Evolutionary conservation across 2,888 invertebrate species (phyloP).

Genomic region (Sinhomidia bicolor): DNA sequence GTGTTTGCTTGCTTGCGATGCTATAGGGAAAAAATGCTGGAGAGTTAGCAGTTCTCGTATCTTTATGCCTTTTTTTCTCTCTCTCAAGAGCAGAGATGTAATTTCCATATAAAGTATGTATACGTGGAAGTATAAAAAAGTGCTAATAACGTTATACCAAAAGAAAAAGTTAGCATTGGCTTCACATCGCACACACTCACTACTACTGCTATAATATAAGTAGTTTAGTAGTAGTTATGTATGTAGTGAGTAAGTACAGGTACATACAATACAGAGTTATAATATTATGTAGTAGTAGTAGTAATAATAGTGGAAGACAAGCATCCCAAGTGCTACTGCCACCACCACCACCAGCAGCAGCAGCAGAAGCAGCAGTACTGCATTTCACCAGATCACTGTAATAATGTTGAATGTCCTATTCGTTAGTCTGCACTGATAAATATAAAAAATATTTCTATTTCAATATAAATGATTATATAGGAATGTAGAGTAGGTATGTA

Average conservation of each 20-base stretch:
- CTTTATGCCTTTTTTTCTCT: not conserved
- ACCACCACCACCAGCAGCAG: slow-evolving; percentile 12
- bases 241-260: not conserved
- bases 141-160: slow-evolving; percentile 36
- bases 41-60: not conserved
- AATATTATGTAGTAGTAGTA: not conserved
- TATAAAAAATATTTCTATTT: slow-evolving; percentile 19
- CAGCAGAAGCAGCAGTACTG: too few relatives aligned
- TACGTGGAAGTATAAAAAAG: not conserved
- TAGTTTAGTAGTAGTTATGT: not conserved
- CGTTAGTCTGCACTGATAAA: slow-evolving; percentile 44
- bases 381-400: slow-evolving; percentile 58
- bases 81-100: slow-evolving; percentile 16
- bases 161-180: slow-evolving; percentile 13
- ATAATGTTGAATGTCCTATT: slow-evolving; percentile 61
- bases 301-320: not conserved
- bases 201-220: not conserved
- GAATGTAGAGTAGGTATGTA: not conserved
- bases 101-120: slow-evolving; percentile 27
- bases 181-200: slow-evolving; percentile 21
- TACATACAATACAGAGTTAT: not conserved
- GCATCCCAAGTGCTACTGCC: slow-evolving; percentile 45
- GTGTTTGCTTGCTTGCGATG: not conserved
- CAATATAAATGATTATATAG: slow-evolving; percentile 13
- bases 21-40: not conserved